Evolutionary conservation across 2,797 vertebrate species (phyloP), one percentile per base, ranked within the genome.

Genomic region (Hapalemur alaotrensis): DNA sequence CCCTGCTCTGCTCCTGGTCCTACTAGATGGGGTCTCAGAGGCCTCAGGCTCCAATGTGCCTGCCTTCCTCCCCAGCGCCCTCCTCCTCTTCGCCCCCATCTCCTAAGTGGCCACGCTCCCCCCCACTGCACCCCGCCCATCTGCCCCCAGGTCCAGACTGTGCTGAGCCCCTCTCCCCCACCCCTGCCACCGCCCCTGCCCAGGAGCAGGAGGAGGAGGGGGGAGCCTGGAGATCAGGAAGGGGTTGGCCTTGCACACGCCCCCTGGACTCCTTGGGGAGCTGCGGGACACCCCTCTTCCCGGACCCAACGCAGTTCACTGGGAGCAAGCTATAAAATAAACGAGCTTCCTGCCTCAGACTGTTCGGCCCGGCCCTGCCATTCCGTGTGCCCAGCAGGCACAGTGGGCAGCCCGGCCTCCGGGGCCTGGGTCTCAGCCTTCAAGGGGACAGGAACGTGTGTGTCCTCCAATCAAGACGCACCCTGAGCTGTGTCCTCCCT

Each of bases 351-450:
- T 15, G 28, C 5, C 20, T 41, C 54, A 8, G 18, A 7, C 80
- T 17, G 0, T 28, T 17, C 2, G 1, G n/a, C 28, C 28, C 0
- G 2, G 4, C 78, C 73, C 43, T 11, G 32, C 1, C 30, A 32
- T 61, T 14, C 11, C 0, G 18, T 41, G 8, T 30, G n/a, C 32
- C 30, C 35, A 20, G 2, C 57, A n/a, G 63, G 12, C 20, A 12
- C 7, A 32, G 14, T 1, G 3, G 0, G 5, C 57, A 5, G 25
- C 83, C 32, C 28, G 25, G 54, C 38, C 15, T 38, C 4, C 1
- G 7, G 52, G 13, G 9, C 41, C 25, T n/a, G 5, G 18, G 22
- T 18, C 46, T 75, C 30, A 7, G 46, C 30, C 73, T 75, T 32
- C 15, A 2, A 75, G 72, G 43, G 0, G 63, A 13, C 12, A 30